Base-by-base conservation (phyloP, 2,113 vertebrate species). In the Amphilophus citrinellus region DNA sequence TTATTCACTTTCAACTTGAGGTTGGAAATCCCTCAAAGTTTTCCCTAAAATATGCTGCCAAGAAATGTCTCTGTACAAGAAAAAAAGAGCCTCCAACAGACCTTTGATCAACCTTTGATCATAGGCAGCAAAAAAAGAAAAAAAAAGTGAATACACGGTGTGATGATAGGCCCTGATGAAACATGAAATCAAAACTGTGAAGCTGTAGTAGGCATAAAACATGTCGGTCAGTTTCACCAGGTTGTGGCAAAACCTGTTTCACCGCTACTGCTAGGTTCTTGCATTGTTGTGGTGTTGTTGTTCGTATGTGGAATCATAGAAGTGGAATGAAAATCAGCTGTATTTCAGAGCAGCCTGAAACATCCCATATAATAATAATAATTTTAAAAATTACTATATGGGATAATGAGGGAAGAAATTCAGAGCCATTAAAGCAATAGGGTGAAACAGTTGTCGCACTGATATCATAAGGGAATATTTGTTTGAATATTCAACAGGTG, bases 31-130 rank as follows among this genome's bases (percentile, higher is more conserved):
- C 6, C 62, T 77, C 13, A 50, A 7, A 17, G 30, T 77, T 81
- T 1, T 2, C 9, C 17, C 15, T 65, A 39, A 80, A 71, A 50
- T 18, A 61, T 61, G 27, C 15, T 7, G 7, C 27, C 27, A 32
- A 30, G 27, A 61, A 32, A 61, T 71, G 11, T 50, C 66, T 50
- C 24, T 71, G 42, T 71, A 71, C 65, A 50, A 61, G 77, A 32
- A 35, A 65, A 75, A 77, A 7, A 30, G 59, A 37, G 11, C 53
- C 24, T 63, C 61, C 32, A 27, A 50, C 14, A 68, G 47, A 15
- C 8, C 42, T 82, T 82, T 84, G 63, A 44, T 44, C 63, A 15
- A 39, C 63, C 39, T 66, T 66, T 66, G 27, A 68, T 89, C 35
- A 62, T 27, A 5, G 60, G 27, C 6, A 35, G 35, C 6, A 35